phyloP scores from a whole-genome alignment of 92 coral and sea anemone species.

The Muricea muricata region DNA sequence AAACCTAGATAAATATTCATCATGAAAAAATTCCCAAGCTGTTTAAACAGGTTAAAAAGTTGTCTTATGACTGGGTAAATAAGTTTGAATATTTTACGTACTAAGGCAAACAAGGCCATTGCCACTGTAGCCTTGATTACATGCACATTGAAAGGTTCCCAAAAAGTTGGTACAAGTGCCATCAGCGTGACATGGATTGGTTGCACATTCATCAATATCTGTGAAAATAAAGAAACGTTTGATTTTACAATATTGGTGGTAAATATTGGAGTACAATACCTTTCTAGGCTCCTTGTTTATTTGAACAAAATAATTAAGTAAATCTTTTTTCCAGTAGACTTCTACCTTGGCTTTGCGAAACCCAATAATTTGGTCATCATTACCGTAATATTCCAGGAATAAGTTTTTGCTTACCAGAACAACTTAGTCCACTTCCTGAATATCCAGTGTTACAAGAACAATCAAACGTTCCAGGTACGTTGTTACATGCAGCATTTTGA shows the following conservation, averaged over 20 bases:
- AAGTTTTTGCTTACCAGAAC: constrained; percentile 26
- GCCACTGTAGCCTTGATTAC: constrained; percentile 48
- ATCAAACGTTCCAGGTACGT: background rate
- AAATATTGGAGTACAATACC: too few relatives aligned
- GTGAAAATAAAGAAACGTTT: background rate
- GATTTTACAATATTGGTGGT: too few relatives aligned
- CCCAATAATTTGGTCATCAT: too few relatives aligned
- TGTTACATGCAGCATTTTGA: background rate
- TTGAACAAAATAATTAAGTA: too few relatives aligned
- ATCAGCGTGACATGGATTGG: constrained; percentile 32
- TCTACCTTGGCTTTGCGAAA: too few relatives aligned
- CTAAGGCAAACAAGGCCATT: constrained; percentile 51
- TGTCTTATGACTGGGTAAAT: too few relatives aligned
- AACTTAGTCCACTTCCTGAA: background rate
- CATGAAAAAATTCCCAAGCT: too few relatives aligned
- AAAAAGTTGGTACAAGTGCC: constrained; percentile 47
- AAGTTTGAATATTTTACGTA: constrained; percentile 3
- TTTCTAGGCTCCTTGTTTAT: too few relatives aligned
- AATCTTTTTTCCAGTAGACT: too few relatives aligned
- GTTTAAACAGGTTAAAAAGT: too few relatives aligned
- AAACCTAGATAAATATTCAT: too few relatives aligned
- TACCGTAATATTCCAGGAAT: too few relatives aligned
- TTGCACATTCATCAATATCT: constrained; percentile 58
- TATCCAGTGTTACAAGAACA: constrained; percentile 18
- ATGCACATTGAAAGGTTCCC: constrained; percentile 50